Base-by-base conservation (phyloP, 1,140 invertebrate genomes). In the Zaprionus ghesquierei region DNA sequence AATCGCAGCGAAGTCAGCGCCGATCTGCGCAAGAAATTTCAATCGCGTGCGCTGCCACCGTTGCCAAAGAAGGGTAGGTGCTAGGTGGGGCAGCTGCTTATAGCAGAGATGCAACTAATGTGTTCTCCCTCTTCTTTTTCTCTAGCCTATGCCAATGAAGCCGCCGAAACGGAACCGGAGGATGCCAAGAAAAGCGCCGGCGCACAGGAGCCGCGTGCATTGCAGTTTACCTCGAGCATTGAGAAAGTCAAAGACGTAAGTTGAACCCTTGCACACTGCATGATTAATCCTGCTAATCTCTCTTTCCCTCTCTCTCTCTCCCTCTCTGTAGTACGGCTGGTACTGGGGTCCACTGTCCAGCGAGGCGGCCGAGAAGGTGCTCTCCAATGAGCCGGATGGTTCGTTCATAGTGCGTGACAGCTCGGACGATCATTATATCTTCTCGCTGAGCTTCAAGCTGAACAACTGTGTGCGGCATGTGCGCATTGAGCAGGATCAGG, bases 321-420 rank as follows among this genome's bases (percentile, higher is more conserved):
- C 2, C 35, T 38, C 12, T 8, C 58, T 64, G n/a, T 31, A 98
- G 97, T 98, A 97, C 93, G 97, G 97, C 44, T 99, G 98, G 98
- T 99, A 99, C 92, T 99, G 98, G 98, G 98, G 98, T 77, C 98
- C 98, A 46, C 95, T 99, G 84, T 98, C 97, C 61, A 97, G 97
- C 53, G 97, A 98, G 92, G 96, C 96, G 64, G 98, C 98, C 1
- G 98, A 99, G 92, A 97, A 97, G 92, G 96, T 99, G 73, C 93
- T 99, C 15, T 96, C 96, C 4, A 97, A 97, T 89, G 98, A 99
- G 93, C 97, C 98, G 2, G 98, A 99, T 92, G 98, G 96, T 9
- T 97, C 96, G 10, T 99, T 99, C 90, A 97, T 99, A 62, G 97
- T 99, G n/a, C 94, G 98, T 70, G 98, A 99, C 92, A 98, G 97